Conservation (phyloP, 2,113 vertebrate genomes). For the Limnothrissa miodon region DNA sequence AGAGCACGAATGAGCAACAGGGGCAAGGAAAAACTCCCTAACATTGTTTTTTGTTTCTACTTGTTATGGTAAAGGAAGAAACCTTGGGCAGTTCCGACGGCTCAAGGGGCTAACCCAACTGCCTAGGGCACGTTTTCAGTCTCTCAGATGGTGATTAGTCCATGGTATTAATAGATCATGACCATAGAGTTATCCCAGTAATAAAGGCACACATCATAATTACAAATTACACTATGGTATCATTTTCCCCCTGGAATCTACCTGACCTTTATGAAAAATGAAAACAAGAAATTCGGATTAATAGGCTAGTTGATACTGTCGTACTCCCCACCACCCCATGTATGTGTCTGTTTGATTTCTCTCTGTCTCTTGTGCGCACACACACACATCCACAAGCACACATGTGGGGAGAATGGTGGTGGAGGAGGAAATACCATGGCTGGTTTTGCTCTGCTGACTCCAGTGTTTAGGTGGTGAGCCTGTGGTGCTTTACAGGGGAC, state of each 20-base stretch:
- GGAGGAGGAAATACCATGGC: slow-evolving; percentile 4
- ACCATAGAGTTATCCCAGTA: no score
- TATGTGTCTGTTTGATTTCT: background rate
- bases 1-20: no score
- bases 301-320: background rate
- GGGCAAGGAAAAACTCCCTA: no score
- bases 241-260: background rate
- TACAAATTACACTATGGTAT: background rate
- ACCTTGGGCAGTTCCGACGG: no score
- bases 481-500: background rate
- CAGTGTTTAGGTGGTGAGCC: background rate
- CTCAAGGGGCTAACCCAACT: no score
- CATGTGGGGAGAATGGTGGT: no score
- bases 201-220: no score
- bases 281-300: background rate
- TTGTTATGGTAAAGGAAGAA: no score
- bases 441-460: background rate
- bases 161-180: no score
- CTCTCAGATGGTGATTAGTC: no score
- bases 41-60: no score
- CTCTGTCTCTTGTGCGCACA: background rate
- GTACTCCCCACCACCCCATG: background rate
- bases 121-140: no score
- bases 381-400: background rate
- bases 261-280: background rate